Evolutionary conservation across 2,888 invertebrate genomes (phyloP).

Genomic region (Hofmannophila pseudospretella): DNA sequence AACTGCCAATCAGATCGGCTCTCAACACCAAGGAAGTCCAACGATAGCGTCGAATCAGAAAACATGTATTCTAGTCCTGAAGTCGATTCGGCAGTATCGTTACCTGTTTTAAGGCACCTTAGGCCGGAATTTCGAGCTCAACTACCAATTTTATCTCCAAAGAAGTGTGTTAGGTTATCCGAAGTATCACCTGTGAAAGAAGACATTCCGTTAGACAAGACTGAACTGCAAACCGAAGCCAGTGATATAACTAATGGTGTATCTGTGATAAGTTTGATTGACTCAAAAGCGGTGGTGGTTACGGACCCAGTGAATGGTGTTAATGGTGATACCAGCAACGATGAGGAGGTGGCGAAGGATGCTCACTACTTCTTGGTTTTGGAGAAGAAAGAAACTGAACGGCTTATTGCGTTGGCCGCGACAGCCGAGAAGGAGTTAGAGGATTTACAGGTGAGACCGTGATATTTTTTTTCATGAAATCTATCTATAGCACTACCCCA

Average conservation of each 20-base stretch:
- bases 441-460: conserved; percentile 66
- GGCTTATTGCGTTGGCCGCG: conserved; percentile 82
- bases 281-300: conserved; percentile 18
- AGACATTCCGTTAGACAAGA: conserved; percentile 48
- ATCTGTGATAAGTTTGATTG: conserved; percentile 62
- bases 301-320: conserved; percentile 26
- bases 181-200: conserved; percentile 54
- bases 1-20: conserved; percentile 55
- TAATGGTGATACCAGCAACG: conserved; percentile 22
- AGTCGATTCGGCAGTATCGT: conserved; percentile 43
- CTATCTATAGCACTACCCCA: no score
- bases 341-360: conserved; percentile 77
- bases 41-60: conserved; percentile 37
- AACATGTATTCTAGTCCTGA: conserved; percentile 47
- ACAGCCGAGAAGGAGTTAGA: conserved; percentile 84
- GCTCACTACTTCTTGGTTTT: conserved; percentile 88
- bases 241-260: conserved; percentile 41
- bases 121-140: conserved; percentile 92
- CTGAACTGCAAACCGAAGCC: conserved; percentile 5
- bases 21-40: conserved; percentile 40
- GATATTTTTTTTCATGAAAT: no score
- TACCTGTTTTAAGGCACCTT: conserved; percentile 90
- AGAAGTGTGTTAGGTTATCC: conserved; percentile 56
- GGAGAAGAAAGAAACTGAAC: conserved; percentile 84
- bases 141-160: conserved; percentile 82